Conservation (phyloP, 2,113 vertebrate genomes). For the Theropithecus gelada region DNA sequence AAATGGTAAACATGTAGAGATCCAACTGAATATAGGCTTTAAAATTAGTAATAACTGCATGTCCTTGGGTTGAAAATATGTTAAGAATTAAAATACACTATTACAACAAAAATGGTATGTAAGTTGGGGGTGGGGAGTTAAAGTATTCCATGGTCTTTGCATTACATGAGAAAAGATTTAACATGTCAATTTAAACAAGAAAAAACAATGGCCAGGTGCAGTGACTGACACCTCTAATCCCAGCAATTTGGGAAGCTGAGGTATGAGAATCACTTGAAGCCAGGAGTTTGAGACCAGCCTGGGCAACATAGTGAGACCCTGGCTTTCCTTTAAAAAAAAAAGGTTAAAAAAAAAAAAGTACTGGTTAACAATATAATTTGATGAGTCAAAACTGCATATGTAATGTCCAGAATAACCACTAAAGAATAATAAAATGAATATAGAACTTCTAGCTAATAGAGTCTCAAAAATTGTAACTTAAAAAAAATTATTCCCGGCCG, state of each 20-base stretch:
- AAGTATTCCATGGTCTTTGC: not conserved
- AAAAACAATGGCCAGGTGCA: not conserved
- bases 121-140: not conserved
- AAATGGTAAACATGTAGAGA: not conserved
- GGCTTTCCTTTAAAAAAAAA: no score
- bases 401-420: conserved; percentile 1
- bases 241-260: no score
- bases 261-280: no score
- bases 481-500: not conserved
- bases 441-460: conserved; percentile 7
- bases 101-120: not conserved
- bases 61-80: not conserved
- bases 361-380: not conserved
- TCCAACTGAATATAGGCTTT: not conserved
- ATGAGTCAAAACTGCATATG: not conserved
- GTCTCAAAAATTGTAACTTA: not conserved
- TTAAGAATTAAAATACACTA: not conserved
- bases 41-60: not conserved
- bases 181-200: not conserved
- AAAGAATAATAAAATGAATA: conserved; percentile 9
- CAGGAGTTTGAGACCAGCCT: no score
- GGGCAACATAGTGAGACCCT: no score
- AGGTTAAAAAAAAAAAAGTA: not conserved
- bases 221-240: no score
- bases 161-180: not conserved